phyloP scores from a whole-genome alignment of 2,797 vertebrate species.

The Pantherophis alleghaniensis region DNA sequence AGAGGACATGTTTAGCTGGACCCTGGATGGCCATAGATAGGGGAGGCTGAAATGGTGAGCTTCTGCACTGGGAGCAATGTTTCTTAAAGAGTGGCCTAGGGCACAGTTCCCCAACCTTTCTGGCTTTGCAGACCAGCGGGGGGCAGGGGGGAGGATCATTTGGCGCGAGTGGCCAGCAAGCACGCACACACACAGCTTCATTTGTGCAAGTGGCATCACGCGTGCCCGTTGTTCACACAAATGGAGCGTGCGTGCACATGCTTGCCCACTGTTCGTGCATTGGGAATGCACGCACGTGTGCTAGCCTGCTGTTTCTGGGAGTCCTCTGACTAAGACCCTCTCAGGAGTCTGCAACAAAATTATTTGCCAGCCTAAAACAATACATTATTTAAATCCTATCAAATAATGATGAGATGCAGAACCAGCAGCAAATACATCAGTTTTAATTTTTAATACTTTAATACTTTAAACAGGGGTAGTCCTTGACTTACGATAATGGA shows the following conservation, averaged over 20 bases:
- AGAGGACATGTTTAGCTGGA: not conserved
- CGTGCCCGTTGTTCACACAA: no score
- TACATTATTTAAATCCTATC: not conserved
- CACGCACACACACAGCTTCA: not conserved
- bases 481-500: no score
- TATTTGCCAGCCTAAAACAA: not conserved
- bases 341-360: not conserved
- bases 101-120: not conserved
- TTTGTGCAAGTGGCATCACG: not conserved
- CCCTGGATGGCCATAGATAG: not conserved
- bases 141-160: not conserved
- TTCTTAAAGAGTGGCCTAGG: not conserved
- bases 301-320: no score
- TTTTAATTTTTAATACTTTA: not conserved
- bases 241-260: no score
- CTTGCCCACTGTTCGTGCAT: no score
- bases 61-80: not conserved
- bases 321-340: not conserved
- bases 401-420: not conserved
- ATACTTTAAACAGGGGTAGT: not conserved
- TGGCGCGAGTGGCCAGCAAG: not conserved
- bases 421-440: not conserved
- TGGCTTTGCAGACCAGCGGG: not conserved
- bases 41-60: not conserved
- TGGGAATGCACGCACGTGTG: no score